phyloP scores from a whole-genome alignment of 2,797 vertebrate genomes.

The Chaetophractus vellerosus region DNA sequence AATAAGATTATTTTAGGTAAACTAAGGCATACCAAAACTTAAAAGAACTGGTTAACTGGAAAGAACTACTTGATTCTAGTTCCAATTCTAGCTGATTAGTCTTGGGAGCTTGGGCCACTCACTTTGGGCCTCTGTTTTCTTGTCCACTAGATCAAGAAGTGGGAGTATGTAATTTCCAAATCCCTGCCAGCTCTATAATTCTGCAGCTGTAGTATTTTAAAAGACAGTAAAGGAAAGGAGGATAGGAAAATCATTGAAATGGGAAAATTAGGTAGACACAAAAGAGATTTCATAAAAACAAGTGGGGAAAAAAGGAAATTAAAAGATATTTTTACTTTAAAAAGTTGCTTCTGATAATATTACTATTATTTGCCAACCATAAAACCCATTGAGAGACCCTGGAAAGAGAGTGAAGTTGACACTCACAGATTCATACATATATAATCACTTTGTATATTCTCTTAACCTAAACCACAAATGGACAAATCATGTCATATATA shows the following conservation, averaged over 20 bases:
- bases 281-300: conserved; percentile 11
- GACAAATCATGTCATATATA: not conserved
- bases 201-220: not conserved
- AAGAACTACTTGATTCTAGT: not conserved
- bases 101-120: not conserved
- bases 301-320: not conserved
- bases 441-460: not conserved
- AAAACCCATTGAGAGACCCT: not conserved
- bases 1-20: not conserved
- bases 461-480: not conserved
- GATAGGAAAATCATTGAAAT: not conserved
- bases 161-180: not conserved
- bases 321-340: not conserved
- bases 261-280: not conserved
- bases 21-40: not conserved
- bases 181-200: not conserved
- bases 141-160: not conserved
- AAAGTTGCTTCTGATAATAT: not conserved
- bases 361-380: not conserved
- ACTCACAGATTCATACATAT: not conserved
- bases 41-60: not conserved
- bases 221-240: not conserved
- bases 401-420: not conserved
- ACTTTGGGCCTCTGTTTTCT: not conserved
- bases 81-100: not conserved